Conservation (phyloP, 2,888 invertebrate genomes). For the Acrocyrtus sp. region DNA sequence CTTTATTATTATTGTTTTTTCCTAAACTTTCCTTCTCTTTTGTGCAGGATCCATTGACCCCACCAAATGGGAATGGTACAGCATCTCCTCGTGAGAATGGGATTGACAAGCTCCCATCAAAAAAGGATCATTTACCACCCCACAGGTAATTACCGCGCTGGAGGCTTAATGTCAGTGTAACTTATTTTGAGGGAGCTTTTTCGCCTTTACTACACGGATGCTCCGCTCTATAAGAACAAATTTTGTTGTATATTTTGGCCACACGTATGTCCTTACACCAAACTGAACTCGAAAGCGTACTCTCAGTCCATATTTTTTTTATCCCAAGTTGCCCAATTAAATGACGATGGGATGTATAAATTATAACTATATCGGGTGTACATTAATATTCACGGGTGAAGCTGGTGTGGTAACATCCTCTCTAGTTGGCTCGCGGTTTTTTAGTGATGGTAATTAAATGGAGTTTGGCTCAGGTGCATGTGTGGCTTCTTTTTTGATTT, state of each 20-base stretch:
- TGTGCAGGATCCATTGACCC: slow-evolving; percentile 79
- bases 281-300: too few species aligned
- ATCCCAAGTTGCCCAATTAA: background rate
- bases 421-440: slow-evolving; percentile 8
- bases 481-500: slow-evolving; percentile 6
- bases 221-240: too few species aligned
- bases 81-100: slow-evolving; percentile 90
- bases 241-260: too few species aligned
- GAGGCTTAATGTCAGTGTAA: background rate
- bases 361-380: background rate
- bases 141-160: slow-evolving; percentile 69
- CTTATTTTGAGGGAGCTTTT: too few species aligned
- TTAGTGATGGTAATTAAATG: slow-evolving; percentile 16
- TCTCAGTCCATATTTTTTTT: background rate
- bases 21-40: slow-evolving; percentile 30
- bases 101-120: slow-evolving; percentile 79
- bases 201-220: background rate
- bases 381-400: too few species aligned
- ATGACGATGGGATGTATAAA: background rate
- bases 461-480: background rate
- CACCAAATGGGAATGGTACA: slow-evolving; percentile 88
- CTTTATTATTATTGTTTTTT: slow-evolving; percentile 11
- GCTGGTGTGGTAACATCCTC: background rate
- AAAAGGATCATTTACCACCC: slow-evolving; percentile 79
- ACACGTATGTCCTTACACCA: too few species aligned